A percentile compares a stretch with the other conserved stretches of the same genome.
Conservation (phyloP, 2,113 vertebrate genomes). For the Chitala chitala region DNA sequence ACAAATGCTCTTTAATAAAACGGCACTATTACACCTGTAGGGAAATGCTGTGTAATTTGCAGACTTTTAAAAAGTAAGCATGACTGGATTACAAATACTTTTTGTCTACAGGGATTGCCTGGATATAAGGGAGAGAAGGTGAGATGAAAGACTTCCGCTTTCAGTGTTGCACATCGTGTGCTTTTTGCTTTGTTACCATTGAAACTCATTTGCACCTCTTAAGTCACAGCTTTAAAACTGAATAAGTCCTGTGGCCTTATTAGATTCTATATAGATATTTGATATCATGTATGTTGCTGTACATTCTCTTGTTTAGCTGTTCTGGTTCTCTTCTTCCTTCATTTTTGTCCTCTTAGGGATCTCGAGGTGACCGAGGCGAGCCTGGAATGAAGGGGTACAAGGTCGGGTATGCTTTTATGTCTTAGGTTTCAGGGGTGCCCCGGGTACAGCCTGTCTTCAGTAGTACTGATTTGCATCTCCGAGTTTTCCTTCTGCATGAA, state of each 20-base stretch:
- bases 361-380: constrained; percentile 80
- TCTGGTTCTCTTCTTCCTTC: neutral
- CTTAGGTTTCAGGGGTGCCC: too few species aligned
- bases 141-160: constrained; percentile 12
- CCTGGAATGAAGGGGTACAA: constrained; percentile 85
- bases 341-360: constrained; percentile 64
- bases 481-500: too few species aligned
- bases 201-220: neutral
- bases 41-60: too few species aligned
- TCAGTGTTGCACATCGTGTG: neutral
- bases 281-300: neutral
- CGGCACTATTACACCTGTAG: too few species aligned
- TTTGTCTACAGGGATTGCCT: constrained; percentile 83
- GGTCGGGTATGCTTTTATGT: constrained; percentile 52
- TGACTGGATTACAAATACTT: too few species aligned
- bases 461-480: too few species aligned
- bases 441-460: neutral
- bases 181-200: neutral
- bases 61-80: too few species aligned
- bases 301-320: neutral
- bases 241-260: too few species aligned
- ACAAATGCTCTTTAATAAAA: too few species aligned
- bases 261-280: too few species aligned
- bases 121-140: constrained; percentile 97
- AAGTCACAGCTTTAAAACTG: too few species aligned